Conservation (phyloP, 2,888 invertebrate genomes). For the Eupithecia pulchellata region DNA sequence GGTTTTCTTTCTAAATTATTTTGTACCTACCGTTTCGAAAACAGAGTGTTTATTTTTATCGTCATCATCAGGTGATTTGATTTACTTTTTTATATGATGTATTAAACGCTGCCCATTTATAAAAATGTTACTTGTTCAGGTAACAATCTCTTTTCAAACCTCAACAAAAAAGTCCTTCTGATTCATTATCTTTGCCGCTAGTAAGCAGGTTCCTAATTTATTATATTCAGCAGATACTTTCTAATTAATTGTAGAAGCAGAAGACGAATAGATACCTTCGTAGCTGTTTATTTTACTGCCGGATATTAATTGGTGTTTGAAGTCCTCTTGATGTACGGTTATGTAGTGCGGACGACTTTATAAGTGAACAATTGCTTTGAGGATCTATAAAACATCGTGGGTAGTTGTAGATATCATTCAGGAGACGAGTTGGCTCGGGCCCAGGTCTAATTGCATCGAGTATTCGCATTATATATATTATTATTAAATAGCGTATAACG, state of each 20-base stretch:
- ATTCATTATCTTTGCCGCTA: background rate
- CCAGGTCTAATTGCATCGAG: background rate
- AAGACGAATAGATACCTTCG: constrained; percentile 33
- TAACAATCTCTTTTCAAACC: background rate
- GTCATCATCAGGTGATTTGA: no score
- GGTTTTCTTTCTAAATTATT: no score
- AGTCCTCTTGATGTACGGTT: constrained; percentile 26
- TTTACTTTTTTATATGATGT: no score
- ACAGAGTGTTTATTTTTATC: no score
- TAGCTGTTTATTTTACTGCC: constrained; percentile 30
- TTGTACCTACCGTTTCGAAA: no score
- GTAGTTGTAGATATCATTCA: background rate
- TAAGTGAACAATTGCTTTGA: constrained; percentile 17
- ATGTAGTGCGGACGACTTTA: constrained; percentile 17
- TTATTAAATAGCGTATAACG: background rate
- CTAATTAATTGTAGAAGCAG: constrained; percentile 31
- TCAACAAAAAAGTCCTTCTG: background rate
- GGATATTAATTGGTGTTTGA: constrained; percentile 35
- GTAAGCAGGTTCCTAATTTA: background rate
- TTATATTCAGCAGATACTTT: constrained; percentile 16
- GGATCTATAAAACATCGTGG: background rate
- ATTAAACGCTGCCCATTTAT: no score
- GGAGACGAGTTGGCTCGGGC: background rate
- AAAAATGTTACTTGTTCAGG: no score
- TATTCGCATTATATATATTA: background rate